These are phyloP conservation scores for Conus betulinus DNA, from an alignment of 1,140 invertebrate genomes.

Conservation along the genomic window DNA sequence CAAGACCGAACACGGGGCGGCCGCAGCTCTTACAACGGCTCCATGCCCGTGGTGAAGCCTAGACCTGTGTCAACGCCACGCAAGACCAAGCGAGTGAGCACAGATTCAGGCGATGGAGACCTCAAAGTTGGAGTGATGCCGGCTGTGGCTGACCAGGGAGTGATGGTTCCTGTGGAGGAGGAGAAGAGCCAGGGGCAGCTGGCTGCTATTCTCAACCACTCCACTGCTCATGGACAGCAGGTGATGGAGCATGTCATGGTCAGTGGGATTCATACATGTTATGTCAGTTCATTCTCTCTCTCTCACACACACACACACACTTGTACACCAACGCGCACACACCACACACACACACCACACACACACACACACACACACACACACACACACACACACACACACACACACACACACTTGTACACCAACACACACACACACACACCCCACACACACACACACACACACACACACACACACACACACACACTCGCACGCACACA, in stretches of 20 bases:
- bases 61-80: conserved; percentile 41
- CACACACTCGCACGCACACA: too few relatives aligned
- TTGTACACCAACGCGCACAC: too few relatives aligned
- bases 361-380: too few relatives aligned
- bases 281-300: too few relatives aligned
- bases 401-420: too few relatives aligned
- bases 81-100: conserved; percentile 40
- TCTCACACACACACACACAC: too few relatives aligned
- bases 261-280: too few relatives aligned
- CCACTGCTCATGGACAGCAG: conserved; percentile 38
- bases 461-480: too few relatives aligned
- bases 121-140: neutral
- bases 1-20: conserved; percentile 96
- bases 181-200: conserved; percentile 57
- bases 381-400: too few relatives aligned
- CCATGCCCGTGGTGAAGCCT: conserved; percentile 63
- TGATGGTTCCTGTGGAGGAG: conserved; percentile 13
- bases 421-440: too few relatives aligned
- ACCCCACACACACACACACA: too few relatives aligned
- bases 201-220: conserved; percentile 65
- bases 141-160: neutral
- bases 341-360: too few relatives aligned
- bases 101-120: neutral
- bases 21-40: conserved; percentile 88
- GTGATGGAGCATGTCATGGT: conserved; percentile 6